A percentile compares a stretch with the other conserved stretches of the same genome.
phyloP scores from a whole-genome alignment of 2,888 invertebrate species.

The Coelogynopora nodosa region DNA sequence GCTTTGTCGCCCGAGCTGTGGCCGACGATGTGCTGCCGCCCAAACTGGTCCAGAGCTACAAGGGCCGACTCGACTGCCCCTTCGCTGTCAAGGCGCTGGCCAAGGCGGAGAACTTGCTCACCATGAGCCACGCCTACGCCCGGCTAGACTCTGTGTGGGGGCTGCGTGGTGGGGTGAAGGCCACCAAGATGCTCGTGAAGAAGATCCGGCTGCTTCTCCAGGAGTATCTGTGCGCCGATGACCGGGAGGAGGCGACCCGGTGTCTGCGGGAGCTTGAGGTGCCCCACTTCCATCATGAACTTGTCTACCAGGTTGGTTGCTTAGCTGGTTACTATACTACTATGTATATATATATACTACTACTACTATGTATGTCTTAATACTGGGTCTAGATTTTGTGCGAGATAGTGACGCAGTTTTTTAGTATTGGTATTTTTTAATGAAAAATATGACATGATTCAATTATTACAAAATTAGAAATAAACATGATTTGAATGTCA shows the following conservation, averaged over 20 bases:
- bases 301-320: conserved; percentile 70
- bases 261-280: conserved; percentile 84
- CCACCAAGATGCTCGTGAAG: conserved; percentile 30
- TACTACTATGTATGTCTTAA: not conserved
- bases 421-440: too few relatives aligned
- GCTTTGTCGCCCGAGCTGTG: conserved; percentile 83
- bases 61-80: conserved; percentile 6
- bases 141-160: conserved; percentile 73
- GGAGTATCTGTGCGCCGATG: conserved; percentile 75
- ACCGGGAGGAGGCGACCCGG: conserved; percentile 77
- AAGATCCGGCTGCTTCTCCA: conserved; percentile 78
- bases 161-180: conserved; percentile 32
- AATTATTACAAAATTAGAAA: too few relatives aligned
- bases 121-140: conserved; percentile 81
- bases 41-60: conserved; percentile 69
- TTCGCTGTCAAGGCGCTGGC: conserved; percentile 33
- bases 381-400: not conserved
- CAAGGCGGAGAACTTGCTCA: conserved; percentile 73
- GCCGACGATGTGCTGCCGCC: conserved; percentile 89
- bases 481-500: too few relatives aligned
- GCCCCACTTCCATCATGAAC: conserved; percentile 90
- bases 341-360: too few relatives aligned
- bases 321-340: too few relatives aligned
- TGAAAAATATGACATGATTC: too few relatives aligned
- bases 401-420: not conserved